Base-by-base conservation (phyloP, 2,888 invertebrate species). In the Incurvaria masculella region DNA sequence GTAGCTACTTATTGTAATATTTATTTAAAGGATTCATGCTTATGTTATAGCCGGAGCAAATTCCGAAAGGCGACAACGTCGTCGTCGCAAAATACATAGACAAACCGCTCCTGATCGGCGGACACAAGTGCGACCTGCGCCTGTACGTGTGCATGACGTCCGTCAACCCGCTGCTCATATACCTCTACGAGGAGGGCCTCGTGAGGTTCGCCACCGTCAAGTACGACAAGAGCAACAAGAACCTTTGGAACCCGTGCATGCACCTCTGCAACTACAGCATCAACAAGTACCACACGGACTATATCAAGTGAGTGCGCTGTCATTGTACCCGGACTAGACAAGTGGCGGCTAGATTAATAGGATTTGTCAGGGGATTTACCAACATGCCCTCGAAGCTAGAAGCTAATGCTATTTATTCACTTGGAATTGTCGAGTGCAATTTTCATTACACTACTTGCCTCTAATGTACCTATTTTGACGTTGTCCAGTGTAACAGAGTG, bases 261-360 rank as follows among this genome's bases (percentile, higher is more conserved):
- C 97, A 98, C 72, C 83, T 98, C 16, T 98, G 97, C 63, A 98
- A 98, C 73, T 98, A 97, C 72, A 96, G 95, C 73, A 94, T 98
- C 63, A 97, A 98, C 72, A 97, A 97, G 72, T 94, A 94, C 65
- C 97, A 93, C 69, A 90, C 93, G 49, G 93, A 95, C 74, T 98
- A 97, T 70, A 89, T 97, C 60, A 93, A 91, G 90, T 94, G 73
- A 82, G 89, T 80, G n/a, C n/a, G n/a, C n/a, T n/a, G n/a, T n/a
- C n/a, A n/a, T n/a, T n/a, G n/a, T n/a, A n/a, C n/a, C n/a, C n/a
- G n/a, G n/a, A n/a, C n/a, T n/a, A n/a, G n/a, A n/a, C n/a, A n/a
- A n/a, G n/a, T n/a, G n/a, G n/a, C n/a, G n/a, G n/a, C n/a, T n/a
- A n/a, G n/a, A n/a, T n/a, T n/a, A n/a, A n/a, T n/a, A n/a, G n/a